These are phyloP conservation scores for Standfussiana lucernea DNA, from an alignment of 2,888 invertebrate species.

Conservation along the genomic window DNA sequence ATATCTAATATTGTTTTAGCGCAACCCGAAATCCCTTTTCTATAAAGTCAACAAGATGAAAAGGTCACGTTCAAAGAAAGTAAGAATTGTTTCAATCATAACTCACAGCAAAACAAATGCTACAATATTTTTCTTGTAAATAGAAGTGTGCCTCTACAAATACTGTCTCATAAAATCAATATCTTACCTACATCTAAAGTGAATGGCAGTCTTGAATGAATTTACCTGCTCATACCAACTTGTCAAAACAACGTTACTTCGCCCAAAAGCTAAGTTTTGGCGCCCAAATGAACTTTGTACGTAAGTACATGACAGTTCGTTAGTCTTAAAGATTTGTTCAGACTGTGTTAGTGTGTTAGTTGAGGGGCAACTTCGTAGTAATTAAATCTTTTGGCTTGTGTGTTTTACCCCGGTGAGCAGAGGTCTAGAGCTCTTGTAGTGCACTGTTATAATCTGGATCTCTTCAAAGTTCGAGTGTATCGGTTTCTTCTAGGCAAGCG, in stretches of 20 bases:
- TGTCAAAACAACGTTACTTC: slow-evolving; percentile 58
- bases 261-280: slow-evolving; percentile 66
- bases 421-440: neutral
- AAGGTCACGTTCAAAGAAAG: neutral
- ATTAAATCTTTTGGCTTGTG: slow-evolving; percentile 11
- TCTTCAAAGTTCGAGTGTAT: too few relatives aligned
- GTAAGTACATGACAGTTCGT: slow-evolving; percentile 57
- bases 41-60: neutral
- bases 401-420: neutral
- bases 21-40: neutral
- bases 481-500: too few relatives aligned
- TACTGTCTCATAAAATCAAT: slow-evolving; percentile 27
- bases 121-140: neutral
- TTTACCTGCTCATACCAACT: slow-evolving; percentile 51
- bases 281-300: slow-evolving; percentile 57
- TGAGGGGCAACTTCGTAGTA: slow-evolving; percentile 14
- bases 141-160: neutral
- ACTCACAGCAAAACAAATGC: neutral
- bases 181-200: slow-evolving; percentile 1
- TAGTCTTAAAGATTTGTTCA: slow-evolving; percentile 59
- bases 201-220: slow-evolving; percentile 42
- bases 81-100: slow-evolving; percentile 8
- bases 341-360: slow-evolving; percentile 37
- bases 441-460: too few relatives aligned
- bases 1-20: neutral